Percentiles rank a stretch among this genome's conserved stretches.
Evolutionary conservation across 2,113 vertebrate genomes (phyloP).

Genomic region (Urocynchramus pylzowi): DNA sequence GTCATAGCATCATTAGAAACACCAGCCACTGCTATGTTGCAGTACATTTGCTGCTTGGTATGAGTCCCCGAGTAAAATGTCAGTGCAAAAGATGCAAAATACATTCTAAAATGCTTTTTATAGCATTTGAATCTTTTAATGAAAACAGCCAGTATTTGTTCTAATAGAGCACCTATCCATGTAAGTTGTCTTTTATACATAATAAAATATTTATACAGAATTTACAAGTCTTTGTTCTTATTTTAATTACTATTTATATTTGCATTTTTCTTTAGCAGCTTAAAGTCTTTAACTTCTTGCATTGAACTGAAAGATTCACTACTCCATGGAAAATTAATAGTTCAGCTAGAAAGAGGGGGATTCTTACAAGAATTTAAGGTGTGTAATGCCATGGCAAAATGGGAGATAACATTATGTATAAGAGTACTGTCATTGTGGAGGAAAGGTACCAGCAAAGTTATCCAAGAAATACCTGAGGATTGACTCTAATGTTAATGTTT

Average conservation of each 20-base stretch:
- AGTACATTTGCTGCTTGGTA: neutral
- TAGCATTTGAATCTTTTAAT: neutral
- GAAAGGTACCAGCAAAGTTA: neutral
- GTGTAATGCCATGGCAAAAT: neutral
- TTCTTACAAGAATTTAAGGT: neutral
- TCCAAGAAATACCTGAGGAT: neutral
- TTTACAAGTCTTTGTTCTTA: neutral
- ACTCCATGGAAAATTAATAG: neutral
- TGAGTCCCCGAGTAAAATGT: neutral
- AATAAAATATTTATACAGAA: conserved; percentile 61
- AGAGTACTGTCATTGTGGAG: neutral
- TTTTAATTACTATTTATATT: neutral
- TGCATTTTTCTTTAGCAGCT: neutral
- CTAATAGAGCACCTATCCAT: neutral
- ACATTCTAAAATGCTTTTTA: neutral
- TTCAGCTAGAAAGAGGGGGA: neutral
- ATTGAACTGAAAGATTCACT: neutral
- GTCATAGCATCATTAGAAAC: neutral
- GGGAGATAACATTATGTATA: neutral
- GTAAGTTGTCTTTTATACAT: conserved; percentile 20
- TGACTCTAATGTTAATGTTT: neutral
- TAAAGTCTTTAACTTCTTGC: neutral
- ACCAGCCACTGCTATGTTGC: neutral
- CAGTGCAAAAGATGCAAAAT: neutral
- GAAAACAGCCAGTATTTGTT: conserved; percentile 21